Percentiles rank a stretch among this genome's conserved stretches.
These are phyloP conservation scores for Ceratina calcarata DNA, from an alignment of 1,140 invertebrate genomes.

Conservation along the genomic window DNA sequence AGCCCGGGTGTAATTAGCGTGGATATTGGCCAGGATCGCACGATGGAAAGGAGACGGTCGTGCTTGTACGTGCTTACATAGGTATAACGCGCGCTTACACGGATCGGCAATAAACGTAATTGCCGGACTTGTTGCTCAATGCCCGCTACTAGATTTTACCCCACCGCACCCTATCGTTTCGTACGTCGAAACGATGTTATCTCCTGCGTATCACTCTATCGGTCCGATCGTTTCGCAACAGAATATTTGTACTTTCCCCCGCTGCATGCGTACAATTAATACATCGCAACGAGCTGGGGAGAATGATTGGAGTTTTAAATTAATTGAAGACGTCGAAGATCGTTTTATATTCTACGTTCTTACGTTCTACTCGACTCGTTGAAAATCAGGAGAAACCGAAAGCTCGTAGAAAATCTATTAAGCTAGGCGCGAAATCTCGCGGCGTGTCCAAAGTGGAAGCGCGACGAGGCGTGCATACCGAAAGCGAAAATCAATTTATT, in stretches of 20 bases:
- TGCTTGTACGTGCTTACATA: constrained; percentile 11
- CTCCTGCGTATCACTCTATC: constrained; percentile 14
- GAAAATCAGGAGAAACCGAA: neutral
- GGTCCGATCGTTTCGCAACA: neutral
- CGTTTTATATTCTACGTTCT: too few relatives aligned
- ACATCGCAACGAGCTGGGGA: neutral
- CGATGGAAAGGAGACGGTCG: constrained; percentile 20
- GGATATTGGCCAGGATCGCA: constrained; percentile 62
- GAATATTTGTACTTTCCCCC: neutral
- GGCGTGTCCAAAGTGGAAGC: neutral
- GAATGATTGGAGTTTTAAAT: too few relatives aligned
- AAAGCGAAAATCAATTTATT: constrained; percentile 61
- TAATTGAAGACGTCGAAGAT: too few relatives aligned
- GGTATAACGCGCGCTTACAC: constrained; percentile 35
- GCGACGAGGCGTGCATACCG: constrained; percentile 41
- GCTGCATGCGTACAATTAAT: neutral
- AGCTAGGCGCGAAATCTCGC: neutral
- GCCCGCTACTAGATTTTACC: constrained; percentile 39
- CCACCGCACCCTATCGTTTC: constrained; percentile 46
- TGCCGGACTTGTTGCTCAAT: constrained; percentile 56
- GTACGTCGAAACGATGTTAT: constrained; percentile 4
- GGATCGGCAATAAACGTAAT: constrained; percentile 65
- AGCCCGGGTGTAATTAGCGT: constrained; percentile 55
- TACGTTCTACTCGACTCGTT: too few relatives aligned
- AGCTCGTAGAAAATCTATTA: neutral